phyloP scores from a whole-genome alignment of 2,797 vertebrate species.

The Melanogrammus aeglefinus region DNA sequence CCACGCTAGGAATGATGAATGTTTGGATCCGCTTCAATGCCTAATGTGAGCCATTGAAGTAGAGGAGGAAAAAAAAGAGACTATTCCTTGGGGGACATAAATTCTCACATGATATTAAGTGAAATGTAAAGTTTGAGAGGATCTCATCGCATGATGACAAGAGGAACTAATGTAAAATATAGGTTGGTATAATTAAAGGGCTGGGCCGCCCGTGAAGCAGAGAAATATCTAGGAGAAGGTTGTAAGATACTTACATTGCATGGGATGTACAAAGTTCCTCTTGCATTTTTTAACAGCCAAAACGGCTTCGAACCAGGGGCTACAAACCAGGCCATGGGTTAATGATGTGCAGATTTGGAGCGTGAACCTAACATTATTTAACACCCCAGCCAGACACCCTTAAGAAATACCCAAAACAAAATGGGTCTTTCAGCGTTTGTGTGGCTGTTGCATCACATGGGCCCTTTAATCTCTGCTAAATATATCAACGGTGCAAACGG shows the following conservation, averaged over 20 bases:
- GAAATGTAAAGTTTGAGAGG: constrained; percentile 49
- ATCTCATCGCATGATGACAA: constrained; percentile 48
- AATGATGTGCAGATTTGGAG: constrained; percentile 24
- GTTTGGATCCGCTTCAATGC: constrained; percentile 40
- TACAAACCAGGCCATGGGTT: no score
- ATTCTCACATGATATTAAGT: constrained; percentile 50
- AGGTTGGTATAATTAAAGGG: constrained; percentile 29
- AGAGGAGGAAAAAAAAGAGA: background rate
- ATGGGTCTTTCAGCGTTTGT: constrained; percentile 57
- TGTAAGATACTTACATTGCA: constrained; percentile 3
- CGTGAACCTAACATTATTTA: constrained; percentile 34
- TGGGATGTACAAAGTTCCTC: background rate
- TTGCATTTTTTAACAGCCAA: no score
- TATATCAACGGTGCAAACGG: constrained; percentile 55
- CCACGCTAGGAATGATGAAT: constrained; percentile 44
- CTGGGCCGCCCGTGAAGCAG: constrained; percentile 26
- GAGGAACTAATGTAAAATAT: constrained; percentile 29
- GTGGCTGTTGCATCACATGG: constrained; percentile 61
- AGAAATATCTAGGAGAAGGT: constrained; percentile 11
- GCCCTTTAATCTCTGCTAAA: constrained; percentile 65
- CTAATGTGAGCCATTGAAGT: constrained; percentile 15
- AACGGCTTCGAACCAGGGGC: no score
- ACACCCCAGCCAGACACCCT: constrained; percentile 28
- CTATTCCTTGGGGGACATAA: constrained; percentile 35
- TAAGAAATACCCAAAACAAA: constrained; percentile 23